Evolutionary conservation across 2,797 vertebrate species (phyloP), one percentile per base, ranked within the genome.

Genomic region (Poecilia picta): DNA sequence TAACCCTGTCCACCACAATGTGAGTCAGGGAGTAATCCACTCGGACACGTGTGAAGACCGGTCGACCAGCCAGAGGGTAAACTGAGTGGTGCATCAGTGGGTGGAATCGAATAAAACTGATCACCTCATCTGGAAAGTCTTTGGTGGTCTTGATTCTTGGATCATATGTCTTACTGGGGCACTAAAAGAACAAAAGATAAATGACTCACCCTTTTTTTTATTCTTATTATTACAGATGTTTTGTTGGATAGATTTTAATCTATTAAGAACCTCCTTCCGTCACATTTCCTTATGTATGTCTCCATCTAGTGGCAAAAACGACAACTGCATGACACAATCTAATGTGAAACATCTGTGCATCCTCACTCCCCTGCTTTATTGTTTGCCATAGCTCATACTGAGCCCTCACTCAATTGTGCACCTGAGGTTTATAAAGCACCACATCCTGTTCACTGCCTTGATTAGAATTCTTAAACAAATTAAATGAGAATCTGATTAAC

Each of bases 121-220:
- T 93, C 39, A 99, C 98, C 23, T 99, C 98, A 39, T 99, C 98
- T 0, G 98, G 97, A 79, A 99, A 98, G 92, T 99, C 98, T 88
- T 98, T 97, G 28, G 98, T 99, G 10, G 97, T 98, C 88, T 98
- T 99, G 86, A 99, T 96, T 72, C 95, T 91, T 0, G 97, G 97
- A 76, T 99, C 98, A 2, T 98, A 99, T 0, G 98, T 99, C 91
- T 96, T 97, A 90, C 98, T 99, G 46, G 98, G 98, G 85, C 98
- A 99, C 98, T 99, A 88, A 62, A 20, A 8, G 74, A 36, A 1
- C 73, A 62, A 74, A 81, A 0, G 49, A 59, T 16, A 74, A 15
- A 49, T 1, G 1, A 76, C 68, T 41, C 68, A 39, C 23, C 36
- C 18, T 0, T 66, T 0, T 71, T 28, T 46, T 46, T 12, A 12